These are phyloP conservation scores for Amphilophus citrinellus DNA, from an alignment of 2,113 vertebrate genomes.

Conservation along the genomic window DNA sequence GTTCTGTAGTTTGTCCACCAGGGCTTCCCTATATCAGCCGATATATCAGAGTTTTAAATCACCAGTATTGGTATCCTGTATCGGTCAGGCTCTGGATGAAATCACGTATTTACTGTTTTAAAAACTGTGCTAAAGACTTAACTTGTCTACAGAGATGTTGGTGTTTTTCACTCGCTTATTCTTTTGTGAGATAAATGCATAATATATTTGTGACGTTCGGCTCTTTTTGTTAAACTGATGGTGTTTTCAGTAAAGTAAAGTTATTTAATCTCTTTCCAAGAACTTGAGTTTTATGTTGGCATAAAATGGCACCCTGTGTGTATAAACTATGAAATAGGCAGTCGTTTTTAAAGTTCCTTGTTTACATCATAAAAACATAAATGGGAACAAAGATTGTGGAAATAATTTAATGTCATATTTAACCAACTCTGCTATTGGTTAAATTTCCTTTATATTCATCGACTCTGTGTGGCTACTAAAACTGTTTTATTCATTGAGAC, in stretches of 20 bases:
- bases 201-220: background rate
- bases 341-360: background rate
- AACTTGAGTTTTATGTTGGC: background rate
- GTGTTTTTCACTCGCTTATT: background rate
- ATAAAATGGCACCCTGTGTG: background rate
- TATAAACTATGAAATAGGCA: background rate
- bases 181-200: background rate
- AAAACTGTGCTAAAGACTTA: background rate
- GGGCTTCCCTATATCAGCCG: too few relatives aligned
- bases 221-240: background rate
- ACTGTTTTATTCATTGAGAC: background rate
- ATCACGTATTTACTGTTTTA: background rate
- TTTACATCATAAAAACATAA: background rate
- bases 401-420: background rate
- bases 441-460: background rate
- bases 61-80: too few relatives aligned
- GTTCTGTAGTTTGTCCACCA: background rate
- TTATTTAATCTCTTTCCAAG: too few relatives aligned
- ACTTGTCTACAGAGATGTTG: background rate
- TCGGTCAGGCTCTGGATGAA: too few relatives aligned
- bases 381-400: background rate
- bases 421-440: background rate
- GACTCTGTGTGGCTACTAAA: background rate
- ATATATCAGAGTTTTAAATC: too few relatives aligned
- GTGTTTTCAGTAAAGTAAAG: background rate